A percentile compares a stretch with the other conserved stretches of the same genome.
Conservation (phyloP, 1,140 invertebrate genomes). For the Pseudomyrmex gracilis region DNA sequence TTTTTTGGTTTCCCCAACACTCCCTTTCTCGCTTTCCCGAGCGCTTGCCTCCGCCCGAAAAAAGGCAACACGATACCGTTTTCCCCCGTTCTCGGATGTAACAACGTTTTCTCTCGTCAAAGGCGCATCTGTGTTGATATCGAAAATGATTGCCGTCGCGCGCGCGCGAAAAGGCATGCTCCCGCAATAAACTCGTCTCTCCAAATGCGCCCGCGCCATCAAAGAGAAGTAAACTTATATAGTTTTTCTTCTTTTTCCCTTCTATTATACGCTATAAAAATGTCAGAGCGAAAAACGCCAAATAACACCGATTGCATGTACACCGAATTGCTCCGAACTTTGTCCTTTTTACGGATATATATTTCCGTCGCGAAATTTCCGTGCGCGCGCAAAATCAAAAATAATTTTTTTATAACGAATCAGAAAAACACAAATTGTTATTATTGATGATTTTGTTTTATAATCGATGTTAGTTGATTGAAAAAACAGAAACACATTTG, state of each 20-base stretch:
- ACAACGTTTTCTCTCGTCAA: slow-evolving; percentile 42
- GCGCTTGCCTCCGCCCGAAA: not conserved
- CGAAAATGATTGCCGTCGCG: slow-evolving; percentile 40
- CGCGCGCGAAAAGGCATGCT: slow-evolving; percentile 22
- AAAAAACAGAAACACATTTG: not conserved
- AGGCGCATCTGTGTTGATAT: slow-evolving; percentile 44
- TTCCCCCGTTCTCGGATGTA: slow-evolving; percentile 17
- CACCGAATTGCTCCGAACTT: too few relatives aligned
- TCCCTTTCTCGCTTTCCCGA: not conserved
- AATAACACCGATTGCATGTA: not conserved
- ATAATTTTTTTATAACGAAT: not conserved
- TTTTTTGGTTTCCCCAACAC: not conserved
- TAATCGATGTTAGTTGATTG: too few relatives aligned
- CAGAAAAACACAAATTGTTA: not conserved
- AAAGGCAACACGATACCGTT: slow-evolving; percentile 39
- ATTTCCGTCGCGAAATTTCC: too few relatives aligned
- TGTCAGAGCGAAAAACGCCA: not conserved
- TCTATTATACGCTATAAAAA: slow-evolving; percentile 16
- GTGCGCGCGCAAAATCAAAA: not conserved
- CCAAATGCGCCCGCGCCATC: slow-evolving; percentile 6
- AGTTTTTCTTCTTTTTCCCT: too few relatives aligned
- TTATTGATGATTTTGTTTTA: too few relatives aligned
- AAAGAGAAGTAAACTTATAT: slow-evolving; percentile 42
- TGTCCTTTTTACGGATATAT: too few relatives aligned
- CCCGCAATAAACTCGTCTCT: slow-evolving; percentile 33